Percentiles rank a stretch among this genome's conserved stretches.
These are phyloP conservation scores for Iphiclides podalirius DNA, from an alignment of 2,888 invertebrate species.

Conservation along the genomic window DNA sequence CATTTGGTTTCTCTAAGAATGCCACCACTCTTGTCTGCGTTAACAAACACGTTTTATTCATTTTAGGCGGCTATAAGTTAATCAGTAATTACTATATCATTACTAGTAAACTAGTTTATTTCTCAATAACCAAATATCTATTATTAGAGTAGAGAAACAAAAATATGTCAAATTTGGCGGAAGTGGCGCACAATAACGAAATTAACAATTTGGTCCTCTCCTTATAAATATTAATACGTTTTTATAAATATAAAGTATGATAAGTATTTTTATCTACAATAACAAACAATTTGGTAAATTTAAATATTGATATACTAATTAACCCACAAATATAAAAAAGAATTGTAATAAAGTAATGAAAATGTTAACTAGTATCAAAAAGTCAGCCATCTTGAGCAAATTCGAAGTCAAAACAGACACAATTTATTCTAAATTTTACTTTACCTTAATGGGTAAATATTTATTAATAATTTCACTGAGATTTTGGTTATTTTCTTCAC, in stretches of 20 bases:
- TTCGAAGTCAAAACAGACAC: slow-evolving; percentile 72
- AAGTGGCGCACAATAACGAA: slow-evolving; percentile 7
- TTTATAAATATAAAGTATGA: too few species aligned
- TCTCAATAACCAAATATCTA: too few species aligned
- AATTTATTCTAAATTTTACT: slow-evolving; percentile 44
- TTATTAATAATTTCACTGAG: slow-evolving; percentile 84
- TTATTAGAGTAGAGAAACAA: background rate
- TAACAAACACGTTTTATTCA: too few species aligned
- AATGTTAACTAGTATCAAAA: slow-evolving; percentile 41
- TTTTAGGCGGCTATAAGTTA: too few species aligned
- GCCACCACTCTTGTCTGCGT: too few species aligned
- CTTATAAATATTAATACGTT: too few species aligned
- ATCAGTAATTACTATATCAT: too few species aligned
- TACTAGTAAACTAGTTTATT: too few species aligned
- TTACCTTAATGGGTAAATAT: slow-evolving; percentile 88
- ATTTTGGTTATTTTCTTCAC: slow-evolving; percentile 79
- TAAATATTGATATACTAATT: too few species aligned
- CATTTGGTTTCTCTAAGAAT: too few species aligned
- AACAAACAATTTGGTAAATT: too few species aligned
- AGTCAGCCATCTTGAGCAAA: slow-evolving; percentile 57
- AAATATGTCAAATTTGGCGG: slow-evolving; percentile 17
- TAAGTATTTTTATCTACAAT: too few species aligned
- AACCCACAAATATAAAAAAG: background rate
- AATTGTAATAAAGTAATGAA: slow-evolving; percentile 39
- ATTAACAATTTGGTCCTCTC: slow-evolving; percentile 6